Conservation (phyloP, 1,140 invertebrate species). For the Dendrolimus kikuchii region DNA sequence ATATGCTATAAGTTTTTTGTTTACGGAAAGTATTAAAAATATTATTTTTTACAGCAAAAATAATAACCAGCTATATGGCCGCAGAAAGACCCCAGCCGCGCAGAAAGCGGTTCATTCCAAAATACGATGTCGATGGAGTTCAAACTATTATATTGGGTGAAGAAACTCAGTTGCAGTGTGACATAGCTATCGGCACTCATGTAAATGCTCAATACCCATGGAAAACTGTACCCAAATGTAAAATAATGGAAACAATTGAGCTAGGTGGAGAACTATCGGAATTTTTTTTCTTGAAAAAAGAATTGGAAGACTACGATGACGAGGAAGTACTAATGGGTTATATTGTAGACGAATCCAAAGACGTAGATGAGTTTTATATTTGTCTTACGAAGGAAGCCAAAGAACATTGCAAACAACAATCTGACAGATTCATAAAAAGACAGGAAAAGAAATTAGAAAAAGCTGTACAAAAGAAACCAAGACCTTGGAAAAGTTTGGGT, state of each 20-base stretch:
- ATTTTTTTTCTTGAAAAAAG: conserved; percentile 70
- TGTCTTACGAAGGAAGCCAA: conserved; percentile 76
- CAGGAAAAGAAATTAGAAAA: conserved; percentile 76
- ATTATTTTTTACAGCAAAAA: conserved; percentile 23
- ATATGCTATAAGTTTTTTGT: background rate
- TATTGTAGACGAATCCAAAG: conserved; percentile 74
- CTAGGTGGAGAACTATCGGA: conserved; percentile 70
- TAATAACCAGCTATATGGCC: conserved; percentile 26
- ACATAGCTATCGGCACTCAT: conserved; percentile 70
- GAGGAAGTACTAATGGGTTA: conserved; percentile 79
- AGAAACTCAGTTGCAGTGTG: conserved; percentile 65
- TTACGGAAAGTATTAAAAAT: background rate
- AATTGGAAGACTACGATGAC: conserved; percentile 71
- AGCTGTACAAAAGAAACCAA: conserved; percentile 74
- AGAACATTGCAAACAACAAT: conserved; percentile 74
- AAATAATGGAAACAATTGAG: conserved; percentile 74
- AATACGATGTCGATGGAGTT: conserved; percentile 65
- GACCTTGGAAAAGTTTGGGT: conserved; percentile 75
- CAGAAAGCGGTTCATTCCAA: conserved; percentile 56
- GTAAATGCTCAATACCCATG: conserved; percentile 83
- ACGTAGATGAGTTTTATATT: conserved; percentile 79
- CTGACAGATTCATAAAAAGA: conserved; percentile 53
- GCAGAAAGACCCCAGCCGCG: conserved; percentile 32
- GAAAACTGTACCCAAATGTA: conserved; percentile 76
- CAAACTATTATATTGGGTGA: conserved; percentile 46